Evolutionary conservation across 2,113 vertebrate genomes (phyloP), one percentile per base, ranked within the genome.

Genomic region (Ciconia stormi): DNA sequence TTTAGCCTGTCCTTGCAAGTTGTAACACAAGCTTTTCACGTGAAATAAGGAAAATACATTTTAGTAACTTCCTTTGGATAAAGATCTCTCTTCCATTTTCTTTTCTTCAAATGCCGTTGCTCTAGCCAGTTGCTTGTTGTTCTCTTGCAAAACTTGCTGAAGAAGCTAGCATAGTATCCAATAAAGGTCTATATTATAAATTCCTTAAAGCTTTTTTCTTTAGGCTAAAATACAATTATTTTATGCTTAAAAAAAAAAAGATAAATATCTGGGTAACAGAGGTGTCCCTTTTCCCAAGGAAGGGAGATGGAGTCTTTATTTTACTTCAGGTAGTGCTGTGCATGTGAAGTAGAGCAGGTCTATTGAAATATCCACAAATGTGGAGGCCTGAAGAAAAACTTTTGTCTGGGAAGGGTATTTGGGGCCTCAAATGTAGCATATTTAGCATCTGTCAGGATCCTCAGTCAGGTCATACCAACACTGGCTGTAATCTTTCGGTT

Each of bases 341-440:
- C 98, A 98, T 22, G 77, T 98, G 96, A 97, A 96, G 83, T 98
- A 98, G 58, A 98, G 93, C 44, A 86, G 98, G 97, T 13, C 98
- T 98, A 7, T 96, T 93, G 44, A 98, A 98, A 29, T 98, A 98
- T 65, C 97, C 92, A 78, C 98, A 98, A 56, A 95, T 90, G 17
- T 40, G 66, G 98, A 98, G 50, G 97, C 88, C 82, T 98, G 97
- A 30, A 98, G 95, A 92, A 98, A 98, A 23, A 97, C 98, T 92
- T 97, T 96, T 55, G 8, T 69, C 26, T 55, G 49, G 2, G 71
- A 95, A 21, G 98, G 98, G 82, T 98, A 98, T 89, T 96, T 93
- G 3, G 97, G 97, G 85, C 98, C 98, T n/a, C 97, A 56, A n/a
- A 47, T 47, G 16, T 23, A 47, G 46, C 30, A 10, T 21, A 13